phyloP scores from a whole-genome alignment of 2,888 invertebrate species.

The Hipparchia semele region DNA sequence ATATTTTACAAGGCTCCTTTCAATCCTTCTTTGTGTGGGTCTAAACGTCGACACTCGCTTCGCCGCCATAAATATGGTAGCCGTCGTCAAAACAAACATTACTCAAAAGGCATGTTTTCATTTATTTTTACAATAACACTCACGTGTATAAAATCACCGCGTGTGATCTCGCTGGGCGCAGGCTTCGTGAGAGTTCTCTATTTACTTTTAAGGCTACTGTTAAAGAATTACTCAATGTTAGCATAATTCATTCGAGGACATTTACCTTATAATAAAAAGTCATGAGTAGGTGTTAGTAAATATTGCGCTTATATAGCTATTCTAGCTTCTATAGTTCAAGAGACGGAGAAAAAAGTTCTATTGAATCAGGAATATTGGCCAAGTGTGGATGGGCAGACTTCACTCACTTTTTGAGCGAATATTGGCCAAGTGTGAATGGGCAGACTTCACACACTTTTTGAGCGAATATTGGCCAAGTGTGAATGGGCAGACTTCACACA shows the following conservation, averaged over 20 bases:
- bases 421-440: too few species aligned
- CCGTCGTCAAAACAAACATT: constrained; percentile 76
- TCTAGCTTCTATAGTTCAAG: not conserved
- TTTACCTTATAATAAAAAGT: constrained; percentile 35
- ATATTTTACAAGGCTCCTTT: constrained; percentile 49
- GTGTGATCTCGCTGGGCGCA: constrained; percentile 61
- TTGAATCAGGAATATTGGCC: too few species aligned
- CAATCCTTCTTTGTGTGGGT: constrained; percentile 80
- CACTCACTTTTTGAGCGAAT: too few species aligned
- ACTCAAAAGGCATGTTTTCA: constrained; percentile 73
- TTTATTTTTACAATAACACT: constrained; percentile 72
- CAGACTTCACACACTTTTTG: too few species aligned
- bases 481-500: too few species aligned
- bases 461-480: too few species aligned
- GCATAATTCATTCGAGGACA: constrained; percentile 33
- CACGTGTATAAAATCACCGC: constrained; percentile 61
- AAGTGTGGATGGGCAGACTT: too few species aligned
- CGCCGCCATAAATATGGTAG: constrained; percentile 64
- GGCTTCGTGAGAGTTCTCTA: constrained; percentile 63
- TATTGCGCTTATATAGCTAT: constrained; percentile 2
- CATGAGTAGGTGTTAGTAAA: constrained; percentile 42
- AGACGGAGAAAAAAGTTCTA: not conserved
- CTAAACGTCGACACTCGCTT: constrained; percentile 66
- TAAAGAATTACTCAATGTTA: constrained; percentile 40
- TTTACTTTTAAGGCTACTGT: constrained; percentile 49